phyloP scores from a whole-genome alignment of 1,140 invertebrate species.

The Bombyx mori region ASM3026992v2 NC_085118.1:10469001-10469500 shows the following conservation, averaged over 20 bases:
- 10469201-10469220: conserved; percentile 78
- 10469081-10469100: conserved; percentile 78
- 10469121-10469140: conserved; percentile 81
- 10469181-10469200: conserved; percentile 74
- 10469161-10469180: conserved; percentile 77
- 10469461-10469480: conserved; percentile 70
- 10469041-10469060: conserved; percentile 77
- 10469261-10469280: conserved; percentile 76
- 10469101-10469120: conserved; percentile 80
- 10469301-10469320: conserved; percentile 79
- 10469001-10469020: conserved; percentile 64
- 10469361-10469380: conserved; percentile 77
- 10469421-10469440: conserved; percentile 77
- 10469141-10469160: conserved; percentile 80
- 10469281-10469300: conserved; percentile 83
- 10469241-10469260: conserved; percentile 80
- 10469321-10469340: conserved; percentile 76
- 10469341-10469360: conserved; percentile 78
- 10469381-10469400: conserved; percentile 76
- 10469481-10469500: conserved; percentile 70
- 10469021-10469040: conserved; percentile 72
- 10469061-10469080: conserved; percentile 80
- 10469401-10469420: conserved; percentile 80
- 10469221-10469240: conserved; percentile 84
- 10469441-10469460: conserved; percentile 58